Conservation (phyloP, 2,113 vertebrate genomes). For the Sorex fumeus region DNA sequence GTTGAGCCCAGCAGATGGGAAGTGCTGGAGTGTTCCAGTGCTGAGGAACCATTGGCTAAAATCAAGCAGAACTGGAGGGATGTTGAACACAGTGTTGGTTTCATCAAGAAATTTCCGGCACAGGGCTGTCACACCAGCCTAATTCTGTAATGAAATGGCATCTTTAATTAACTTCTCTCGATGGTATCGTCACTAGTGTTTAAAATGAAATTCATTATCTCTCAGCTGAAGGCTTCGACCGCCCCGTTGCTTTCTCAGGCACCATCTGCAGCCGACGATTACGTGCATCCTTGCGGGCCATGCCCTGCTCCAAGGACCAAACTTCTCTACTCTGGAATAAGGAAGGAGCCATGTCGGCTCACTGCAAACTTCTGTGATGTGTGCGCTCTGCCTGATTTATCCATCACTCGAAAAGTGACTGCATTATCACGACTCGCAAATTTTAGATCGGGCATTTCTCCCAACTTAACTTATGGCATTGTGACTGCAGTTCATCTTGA, state of each 20-base stretch:
- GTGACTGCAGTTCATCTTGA: not conserved
- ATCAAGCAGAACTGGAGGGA: slow-evolving; percentile 15
- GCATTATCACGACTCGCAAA: not conserved
- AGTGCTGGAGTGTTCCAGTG: not conserved
- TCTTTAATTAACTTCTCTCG: slow-evolving; percentile 69
- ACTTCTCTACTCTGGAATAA: not conserved
- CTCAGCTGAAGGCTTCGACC: slow-evolving; percentile 5
- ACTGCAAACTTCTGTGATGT: not conserved
- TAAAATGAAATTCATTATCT: slow-evolving; percentile 67
- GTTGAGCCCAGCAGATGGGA: not conserved
- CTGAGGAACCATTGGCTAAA: not conserved
- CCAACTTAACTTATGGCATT: not conserved
- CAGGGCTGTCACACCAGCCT: slow-evolving; percentile 26
- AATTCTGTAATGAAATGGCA: slow-evolving; percentile 73
- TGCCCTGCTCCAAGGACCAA: not conserved
- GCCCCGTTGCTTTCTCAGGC: not conserved
- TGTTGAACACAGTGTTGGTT: not conserved
- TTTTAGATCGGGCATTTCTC: not conserved
- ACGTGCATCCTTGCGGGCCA: not conserved
- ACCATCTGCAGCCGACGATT: not conserved
- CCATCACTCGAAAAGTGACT: not conserved
- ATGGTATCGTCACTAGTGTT: slow-evolving; percentile 53
- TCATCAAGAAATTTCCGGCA: slow-evolving; percentile 38
- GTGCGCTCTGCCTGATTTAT: not conserved
- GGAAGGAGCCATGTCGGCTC: not conserved